Percentiles rank a stretch among this genome's conserved stretches.
Conservation (phyloP, 53 echinoderm and acorn worm species). For the Echinarachnius parma region DNA sequence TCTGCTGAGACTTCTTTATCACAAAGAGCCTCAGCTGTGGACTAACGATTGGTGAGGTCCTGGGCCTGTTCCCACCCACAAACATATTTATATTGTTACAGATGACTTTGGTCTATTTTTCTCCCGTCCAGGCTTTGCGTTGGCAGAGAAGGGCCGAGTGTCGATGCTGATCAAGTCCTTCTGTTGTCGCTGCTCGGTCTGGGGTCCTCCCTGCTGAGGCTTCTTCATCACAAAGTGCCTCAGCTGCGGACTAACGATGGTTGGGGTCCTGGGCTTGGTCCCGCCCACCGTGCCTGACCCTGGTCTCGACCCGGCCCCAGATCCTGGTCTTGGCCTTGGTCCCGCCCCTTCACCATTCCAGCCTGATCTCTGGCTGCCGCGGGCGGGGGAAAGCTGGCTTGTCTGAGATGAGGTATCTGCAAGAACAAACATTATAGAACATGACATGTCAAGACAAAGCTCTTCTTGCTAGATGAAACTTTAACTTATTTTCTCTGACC, state of each 20-base stretch:
- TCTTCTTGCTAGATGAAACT: too few species aligned
- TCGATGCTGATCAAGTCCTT: conserved; percentile 23
- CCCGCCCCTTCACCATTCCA: conserved; percentile 5
- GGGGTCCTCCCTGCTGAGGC: background rate
- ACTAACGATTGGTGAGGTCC: conserved; percentile 23
- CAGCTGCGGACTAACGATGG: conserved; percentile 24
- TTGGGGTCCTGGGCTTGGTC: conserved; percentile 27
- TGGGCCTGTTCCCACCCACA: conserved; percentile 11
- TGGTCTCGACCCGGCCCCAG: background rate
- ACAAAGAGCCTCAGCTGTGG: conserved; percentile 35
- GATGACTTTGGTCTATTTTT: conserved; percentile 21
- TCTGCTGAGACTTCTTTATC: conserved; percentile 16
- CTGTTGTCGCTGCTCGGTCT: background rate
- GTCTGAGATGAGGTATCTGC: conserved; percentile 5
- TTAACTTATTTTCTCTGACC: too few species aligned
- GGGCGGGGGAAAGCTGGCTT: conserved; percentile 5
- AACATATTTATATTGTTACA: conserved; percentile 17
- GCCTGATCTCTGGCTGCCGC: background rate
- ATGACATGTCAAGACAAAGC: too few species aligned
- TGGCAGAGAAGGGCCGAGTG: conserved; percentile 31
- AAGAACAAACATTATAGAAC: too few species aligned
- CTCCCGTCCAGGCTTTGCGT: background rate
- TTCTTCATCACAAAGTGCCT: conserved; percentile 43
- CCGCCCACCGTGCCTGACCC: background rate
- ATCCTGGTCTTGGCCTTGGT: conserved; percentile 26